Evolutionary conservation across 2,797 vertebrate genomes (phyloP), one percentile per base, ranked within the genome.

Genomic region (Peromyscus aztecus): DNA sequence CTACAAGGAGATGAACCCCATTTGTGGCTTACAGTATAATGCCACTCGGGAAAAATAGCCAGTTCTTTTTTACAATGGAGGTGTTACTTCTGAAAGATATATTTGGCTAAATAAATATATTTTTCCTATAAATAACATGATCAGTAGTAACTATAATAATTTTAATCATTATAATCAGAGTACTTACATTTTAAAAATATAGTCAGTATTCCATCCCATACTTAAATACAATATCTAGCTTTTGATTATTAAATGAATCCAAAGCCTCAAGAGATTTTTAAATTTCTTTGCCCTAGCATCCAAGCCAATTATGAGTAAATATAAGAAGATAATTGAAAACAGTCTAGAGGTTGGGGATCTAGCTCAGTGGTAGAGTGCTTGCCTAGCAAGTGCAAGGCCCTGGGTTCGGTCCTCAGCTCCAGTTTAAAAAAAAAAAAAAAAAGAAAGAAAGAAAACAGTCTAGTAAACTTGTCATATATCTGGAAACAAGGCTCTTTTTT

Each of bases 211-310:
- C 34, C 24, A n/a, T 75, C 24, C n/a, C 4, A 82, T 21, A 73
- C 31, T 93, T 80, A 49, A 81, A 89, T 77, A 78, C 91, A 78
- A 83, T 69, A 14, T 76, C 4, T 21, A 27, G n/a, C 37, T 95
- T 90, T 91, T 89, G 34, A 27, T 94, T 91, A 23, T 90, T 81
- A 94, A 90, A 63, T 82, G 88, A 92, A 82, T 89, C 59, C 61
- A 84, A 94, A 87, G 37, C 27, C 23, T 55, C 34, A 34, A 46
- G 61, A 16, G 12, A 90, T 43, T 49, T 43, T 91, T 84, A 88
- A 65, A 1, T 81, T 90, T 91, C 52, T 92, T 69, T 89, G 75
- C n/a, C 93, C 57, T 85, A 85, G 49, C 17, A 89, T 75, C 4
- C 29, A 89, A 96, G 59, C 9, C 95, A 96, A 17, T 76, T 82